A percentile compares a stretch with the other conserved stretches of the same genome.
These are phyloP conservation scores for Amphipyra tragopoginis DNA, from an alignment of 2,888 invertebrate genomes.

Conservation along the genomic window DNA sequence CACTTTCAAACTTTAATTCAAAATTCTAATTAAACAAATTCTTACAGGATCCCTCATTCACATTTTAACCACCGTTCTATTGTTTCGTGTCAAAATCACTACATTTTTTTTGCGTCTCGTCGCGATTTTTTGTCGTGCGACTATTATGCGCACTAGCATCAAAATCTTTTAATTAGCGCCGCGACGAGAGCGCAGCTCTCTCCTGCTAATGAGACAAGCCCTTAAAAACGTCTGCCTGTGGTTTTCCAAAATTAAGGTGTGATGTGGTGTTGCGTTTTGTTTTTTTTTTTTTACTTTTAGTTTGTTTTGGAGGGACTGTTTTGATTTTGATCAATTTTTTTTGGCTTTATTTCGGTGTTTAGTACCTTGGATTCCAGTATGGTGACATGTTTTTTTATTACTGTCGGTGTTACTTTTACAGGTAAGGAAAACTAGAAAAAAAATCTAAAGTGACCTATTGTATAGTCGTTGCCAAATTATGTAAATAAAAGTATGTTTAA, in stretches of 20 bases:
- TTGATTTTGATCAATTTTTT: slow-evolving; percentile 2
- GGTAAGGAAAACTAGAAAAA: no score
- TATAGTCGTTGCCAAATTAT: no score
- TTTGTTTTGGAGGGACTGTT: slow-evolving; percentile 9
- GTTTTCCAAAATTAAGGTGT: slow-evolving; percentile 55
- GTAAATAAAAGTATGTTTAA: no score
- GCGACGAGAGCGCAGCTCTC: slow-evolving; percentile 56
- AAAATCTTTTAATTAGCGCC: slow-evolving; percentile 81
- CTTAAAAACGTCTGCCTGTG: slow-evolving; percentile 65
- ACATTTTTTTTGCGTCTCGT: slow-evolving; percentile 38
- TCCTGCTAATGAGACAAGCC: slow-evolving; percentile 81
- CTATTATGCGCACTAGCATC: slow-evolving; percentile 58
- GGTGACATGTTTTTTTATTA: no score
- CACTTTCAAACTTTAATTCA: neutral
- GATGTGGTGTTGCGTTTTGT: slow-evolving; percentile 13
- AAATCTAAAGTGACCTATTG: no score
- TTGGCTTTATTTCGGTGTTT: neutral
- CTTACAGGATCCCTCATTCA: slow-evolving; percentile 27
- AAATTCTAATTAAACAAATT: slow-evolving; percentile 46
- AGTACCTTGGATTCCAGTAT: no score
- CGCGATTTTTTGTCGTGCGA: slow-evolving; percentile 43
- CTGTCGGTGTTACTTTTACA: no score
- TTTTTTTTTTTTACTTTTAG: slow-evolving; percentile 4
- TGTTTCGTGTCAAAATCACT: slow-evolving; percentile 43
- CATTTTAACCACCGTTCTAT: slow-evolving; percentile 24